These are phyloP conservation scores for Pandion haliaetus DNA, from an alignment of 2,113 vertebrate genomes.

Conservation along the genomic window DNA sequence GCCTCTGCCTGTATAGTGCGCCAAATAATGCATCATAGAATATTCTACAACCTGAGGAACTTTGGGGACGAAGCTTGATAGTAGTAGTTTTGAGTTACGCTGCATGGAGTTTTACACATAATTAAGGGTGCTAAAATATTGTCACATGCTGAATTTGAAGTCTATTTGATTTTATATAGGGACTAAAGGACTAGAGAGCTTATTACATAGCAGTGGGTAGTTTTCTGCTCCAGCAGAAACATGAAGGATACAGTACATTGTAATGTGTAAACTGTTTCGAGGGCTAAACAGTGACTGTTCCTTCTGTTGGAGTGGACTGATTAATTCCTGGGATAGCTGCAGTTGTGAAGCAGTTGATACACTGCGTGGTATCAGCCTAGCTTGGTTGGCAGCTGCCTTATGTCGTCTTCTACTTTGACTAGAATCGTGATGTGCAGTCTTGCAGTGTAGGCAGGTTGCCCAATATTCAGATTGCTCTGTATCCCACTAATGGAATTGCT, in stretches of 20 bases:
- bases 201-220: neutral
- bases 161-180: neutral
- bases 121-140: neutral
- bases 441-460: neutral
- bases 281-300: neutral
- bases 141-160: neutral
- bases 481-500: neutral
- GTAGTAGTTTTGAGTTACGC: neutral
- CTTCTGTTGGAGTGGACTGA: neutral
- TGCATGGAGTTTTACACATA: neutral
- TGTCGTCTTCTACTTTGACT: neutral
- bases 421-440: neutral
- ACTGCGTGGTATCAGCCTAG: neutral
- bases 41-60: neutral
- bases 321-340: neutral
- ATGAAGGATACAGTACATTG: rapidly evolving
- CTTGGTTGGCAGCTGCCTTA: neutral
- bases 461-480: neutral
- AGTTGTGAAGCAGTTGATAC: neutral
- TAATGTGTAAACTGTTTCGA: neutral
- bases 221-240: neutral
- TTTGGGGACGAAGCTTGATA: neutral
- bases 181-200: neutral
- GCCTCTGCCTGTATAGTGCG: neutral
- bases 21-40: neutral